These are phyloP conservation scores for Platynereis dumerilii DNA, from an alignment of 2,888 invertebrate genomes.

Conservation along the genomic window DNA sequence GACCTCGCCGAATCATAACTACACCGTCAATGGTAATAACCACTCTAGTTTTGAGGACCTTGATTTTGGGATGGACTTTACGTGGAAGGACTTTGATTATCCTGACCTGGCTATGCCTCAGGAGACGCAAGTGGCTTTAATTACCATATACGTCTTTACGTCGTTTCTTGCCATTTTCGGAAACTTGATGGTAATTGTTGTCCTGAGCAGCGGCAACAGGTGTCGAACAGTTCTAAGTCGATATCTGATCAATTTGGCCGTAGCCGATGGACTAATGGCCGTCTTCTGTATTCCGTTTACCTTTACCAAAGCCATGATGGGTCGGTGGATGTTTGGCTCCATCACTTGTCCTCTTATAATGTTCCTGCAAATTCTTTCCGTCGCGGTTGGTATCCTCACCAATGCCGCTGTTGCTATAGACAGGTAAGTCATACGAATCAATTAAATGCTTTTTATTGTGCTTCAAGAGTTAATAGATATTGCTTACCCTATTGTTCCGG, in stretches of 20 bases:
- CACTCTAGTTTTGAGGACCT: no score
- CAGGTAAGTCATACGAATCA: no score
- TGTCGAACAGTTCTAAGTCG: constrained; percentile 33
- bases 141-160: constrained; percentile 31
- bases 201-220: constrained; percentile 32
- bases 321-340: constrained; percentile 61
- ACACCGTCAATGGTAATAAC: no score
- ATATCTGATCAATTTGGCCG: constrained; percentile 39
- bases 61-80: no score
- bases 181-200: constrained; percentile 36
- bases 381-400: constrained; percentile 37
- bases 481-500: no score
- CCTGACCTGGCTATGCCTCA: background rate
- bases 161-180: constrained; percentile 32
- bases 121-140: background rate
- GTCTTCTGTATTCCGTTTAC: constrained; percentile 45
- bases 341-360: constrained; percentile 62
- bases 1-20: no score
- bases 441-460: no score
- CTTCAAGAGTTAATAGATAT: background rate
- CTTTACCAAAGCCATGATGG: constrained; percentile 63
- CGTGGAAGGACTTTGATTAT: no score
- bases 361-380: constrained; percentile 37
- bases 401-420: constrained; percentile 40
- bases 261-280: constrained; percentile 42